phyloP scores from a whole-genome alignment of 2,113 vertebrate species.

The Paralichthys olivaceus region DNA sequence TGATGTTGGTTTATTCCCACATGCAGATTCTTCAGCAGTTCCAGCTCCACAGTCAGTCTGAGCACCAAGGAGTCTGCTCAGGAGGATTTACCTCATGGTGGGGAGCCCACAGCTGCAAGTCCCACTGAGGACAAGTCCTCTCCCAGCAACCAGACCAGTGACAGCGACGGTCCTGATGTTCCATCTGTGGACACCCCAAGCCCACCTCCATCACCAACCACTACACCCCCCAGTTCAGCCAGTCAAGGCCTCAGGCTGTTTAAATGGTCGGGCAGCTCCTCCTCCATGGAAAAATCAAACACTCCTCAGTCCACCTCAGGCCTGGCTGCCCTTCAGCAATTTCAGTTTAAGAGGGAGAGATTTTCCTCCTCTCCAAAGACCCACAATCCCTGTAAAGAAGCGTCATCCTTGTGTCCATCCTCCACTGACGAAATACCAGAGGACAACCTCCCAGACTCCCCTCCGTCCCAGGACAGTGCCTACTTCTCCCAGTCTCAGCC shows the following conservation, averaged over 20 bases:
- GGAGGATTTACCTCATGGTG: constrained; percentile 6
- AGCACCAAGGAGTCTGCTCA: constrained; percentile 3
- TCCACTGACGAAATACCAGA: constrained; percentile 19
- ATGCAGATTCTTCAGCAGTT: constrained; percentile 87
- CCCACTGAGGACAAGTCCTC: neutral
- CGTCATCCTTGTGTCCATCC: neutral
- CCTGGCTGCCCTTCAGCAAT: constrained; percentile 75
- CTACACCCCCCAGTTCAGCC: constrained; percentile 28
- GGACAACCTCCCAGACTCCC: constrained; percentile 50
- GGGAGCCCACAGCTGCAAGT: neutral
- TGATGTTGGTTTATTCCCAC: constrained; percentile 2
- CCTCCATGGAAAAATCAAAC: constrained; percentile 5
- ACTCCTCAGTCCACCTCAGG: constrained; percentile 38
- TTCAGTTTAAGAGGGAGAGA: constrained; percentile 74
- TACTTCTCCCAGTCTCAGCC: constrained; percentile 80
- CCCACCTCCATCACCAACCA: constrained; percentile 23
- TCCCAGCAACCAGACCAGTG: neutral
- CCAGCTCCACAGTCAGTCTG: constrained; percentile 18
- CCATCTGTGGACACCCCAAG: constrained; percentile 52
- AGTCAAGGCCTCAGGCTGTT: constrained; percentile 78
- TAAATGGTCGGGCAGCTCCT: constrained; percentile 74
- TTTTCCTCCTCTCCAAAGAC: constrained; percentile 17
- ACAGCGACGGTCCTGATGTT: constrained; percentile 21
- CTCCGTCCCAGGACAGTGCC: constrained; percentile 73
- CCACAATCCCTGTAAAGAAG: neutral